These are phyloP conservation scores for Sarotherodon lohbergeri DNA, from an alignment of 2,113 vertebrate genomes.

Conservation along the genomic window DNA sequence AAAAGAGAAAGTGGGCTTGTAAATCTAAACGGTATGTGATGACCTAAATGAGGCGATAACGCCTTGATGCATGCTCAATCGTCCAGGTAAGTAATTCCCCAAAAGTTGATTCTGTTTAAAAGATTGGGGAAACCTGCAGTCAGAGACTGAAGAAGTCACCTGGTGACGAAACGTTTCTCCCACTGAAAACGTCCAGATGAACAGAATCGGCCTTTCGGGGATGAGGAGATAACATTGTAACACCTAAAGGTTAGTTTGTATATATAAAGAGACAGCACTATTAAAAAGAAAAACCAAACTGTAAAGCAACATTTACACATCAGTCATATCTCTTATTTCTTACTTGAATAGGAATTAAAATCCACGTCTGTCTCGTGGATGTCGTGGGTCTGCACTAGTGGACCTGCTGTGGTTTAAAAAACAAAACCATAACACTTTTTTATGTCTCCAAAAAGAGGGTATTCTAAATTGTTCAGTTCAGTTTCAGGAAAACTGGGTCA, in stretches of 20 bases:
- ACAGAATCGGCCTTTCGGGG: background rate
- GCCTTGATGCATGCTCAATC: background rate
- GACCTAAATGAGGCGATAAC: background rate
- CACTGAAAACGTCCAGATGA: background rate
- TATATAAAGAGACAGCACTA: background rate
- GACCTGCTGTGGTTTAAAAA: background rate
- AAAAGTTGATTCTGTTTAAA: background rate
- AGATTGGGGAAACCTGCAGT: background rate
- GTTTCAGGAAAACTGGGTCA: background rate
- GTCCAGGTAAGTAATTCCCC: background rate
- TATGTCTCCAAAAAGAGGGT: background rate
- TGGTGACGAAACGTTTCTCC: background rate
- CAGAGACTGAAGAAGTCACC: background rate
- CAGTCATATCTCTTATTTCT: background rate
- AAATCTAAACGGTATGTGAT: background rate
- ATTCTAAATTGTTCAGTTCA: background rate
- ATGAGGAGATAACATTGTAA: background rate
- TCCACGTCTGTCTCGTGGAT: background rate
- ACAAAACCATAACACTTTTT: background rate
- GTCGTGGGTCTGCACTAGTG: fast-evolving
- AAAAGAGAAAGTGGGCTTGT: background rate
- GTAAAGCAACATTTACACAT: background rate
- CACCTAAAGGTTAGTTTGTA: background rate
- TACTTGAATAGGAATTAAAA: fast-evolving
- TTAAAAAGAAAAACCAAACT: background rate